phyloP scores from a whole-genome alignment of 2,888 invertebrate species.

The Tolmerus cingulatus region DNA sequence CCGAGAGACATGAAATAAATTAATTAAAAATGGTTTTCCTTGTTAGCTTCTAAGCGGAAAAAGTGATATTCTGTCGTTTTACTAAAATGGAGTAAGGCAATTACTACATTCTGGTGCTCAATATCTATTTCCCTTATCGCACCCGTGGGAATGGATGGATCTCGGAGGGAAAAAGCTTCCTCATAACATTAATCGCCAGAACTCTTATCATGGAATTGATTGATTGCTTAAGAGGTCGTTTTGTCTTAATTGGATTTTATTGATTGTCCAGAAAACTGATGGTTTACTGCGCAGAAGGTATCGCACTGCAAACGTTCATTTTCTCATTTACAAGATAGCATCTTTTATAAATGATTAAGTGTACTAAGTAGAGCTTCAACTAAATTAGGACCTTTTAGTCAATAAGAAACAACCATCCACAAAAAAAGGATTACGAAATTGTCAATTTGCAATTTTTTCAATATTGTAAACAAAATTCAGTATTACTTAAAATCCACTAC shows the following conservation, averaged over 20 bases:
- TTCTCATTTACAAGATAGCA: neutral
- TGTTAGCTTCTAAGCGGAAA: neutral
- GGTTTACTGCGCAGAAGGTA: constrained; percentile 3
- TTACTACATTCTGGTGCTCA: neutral
- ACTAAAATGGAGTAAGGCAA: neutral
- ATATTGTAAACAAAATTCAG: too few species aligned
- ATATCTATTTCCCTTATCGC: neutral
- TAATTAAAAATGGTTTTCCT: neutral
- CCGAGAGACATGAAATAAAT: neutral
- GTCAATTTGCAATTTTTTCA: too few species aligned
- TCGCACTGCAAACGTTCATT: neutral
- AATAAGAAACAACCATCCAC: neutral
- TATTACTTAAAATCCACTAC: too few species aligned
- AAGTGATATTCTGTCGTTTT: neutral
- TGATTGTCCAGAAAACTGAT: constrained; percentile 13
- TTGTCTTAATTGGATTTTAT: constrained; percentile 40
- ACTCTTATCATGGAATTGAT: constrained; percentile 34
- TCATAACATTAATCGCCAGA: constrained; percentile 25
- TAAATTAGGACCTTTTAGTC: neutral
- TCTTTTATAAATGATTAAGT: neutral
- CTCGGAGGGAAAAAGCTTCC: neutral
- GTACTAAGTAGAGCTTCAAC: neutral
- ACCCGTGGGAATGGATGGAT: neutral
- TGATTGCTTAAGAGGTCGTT: constrained; percentile 41
- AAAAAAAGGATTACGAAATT: too few species aligned